phyloP scores from a whole-genome alignment of 2,888 invertebrate species.

The Operophtera brumata region DNA sequence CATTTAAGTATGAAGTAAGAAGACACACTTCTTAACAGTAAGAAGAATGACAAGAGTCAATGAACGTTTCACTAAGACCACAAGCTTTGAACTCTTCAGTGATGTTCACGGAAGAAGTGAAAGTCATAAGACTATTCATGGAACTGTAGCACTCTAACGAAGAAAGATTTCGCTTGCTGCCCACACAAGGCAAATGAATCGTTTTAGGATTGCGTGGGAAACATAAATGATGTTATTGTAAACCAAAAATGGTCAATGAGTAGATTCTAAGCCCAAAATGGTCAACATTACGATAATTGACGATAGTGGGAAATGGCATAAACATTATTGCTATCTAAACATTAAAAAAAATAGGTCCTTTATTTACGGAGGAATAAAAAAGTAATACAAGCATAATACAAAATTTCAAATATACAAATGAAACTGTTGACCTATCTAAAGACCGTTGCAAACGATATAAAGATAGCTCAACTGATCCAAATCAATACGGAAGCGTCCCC shows the following conservation, averaged over 20 bases:
- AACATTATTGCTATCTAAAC: too few relatives aligned
- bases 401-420: too few relatives aligned
- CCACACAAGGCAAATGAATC: constrained; percentile 38
- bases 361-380: too few relatives aligned
- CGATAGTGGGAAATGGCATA: not conserved
- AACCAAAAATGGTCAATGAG: constrained; percentile 33
- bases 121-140: not conserved
- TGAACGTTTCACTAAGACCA: not conserved
- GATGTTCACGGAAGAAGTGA: constrained; percentile 13
- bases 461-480: too few relatives aligned
- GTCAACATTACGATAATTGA: constrained; percentile 8
- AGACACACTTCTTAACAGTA: not conserved
- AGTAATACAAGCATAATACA: too few relatives aligned
- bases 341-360: too few relatives aligned
- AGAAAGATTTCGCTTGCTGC: constrained; percentile 31
- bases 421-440: too few relatives aligned
- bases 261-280: constrained; percentile 33
- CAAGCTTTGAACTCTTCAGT: not conserved
- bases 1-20: too few relatives aligned
- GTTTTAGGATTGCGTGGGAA: constrained; percentile 40
- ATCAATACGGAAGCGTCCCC: too few relatives aligned
- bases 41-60: not conserved
- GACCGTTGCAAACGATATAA: too few relatives aligned
- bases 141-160: constrained; percentile 1
- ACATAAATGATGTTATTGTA: constrained; percentile 26